A percentile compares a stretch with the other conserved stretches of the same genome.
Conservation (phyloP, 1,140 invertebrate genomes). For the Lordiphosa mommai region DNA sequence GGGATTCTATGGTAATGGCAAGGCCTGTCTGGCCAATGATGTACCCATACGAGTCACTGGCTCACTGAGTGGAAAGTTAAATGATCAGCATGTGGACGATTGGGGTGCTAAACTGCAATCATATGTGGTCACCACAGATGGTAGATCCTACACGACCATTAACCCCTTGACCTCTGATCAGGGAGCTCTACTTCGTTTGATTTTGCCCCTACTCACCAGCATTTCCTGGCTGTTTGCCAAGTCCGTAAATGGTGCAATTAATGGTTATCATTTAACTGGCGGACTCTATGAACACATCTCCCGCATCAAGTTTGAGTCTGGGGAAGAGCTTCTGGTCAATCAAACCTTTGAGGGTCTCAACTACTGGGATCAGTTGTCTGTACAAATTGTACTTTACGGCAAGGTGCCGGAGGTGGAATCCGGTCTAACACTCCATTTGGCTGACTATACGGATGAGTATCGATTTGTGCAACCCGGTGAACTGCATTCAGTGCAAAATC, state of each 20-base stretch:
- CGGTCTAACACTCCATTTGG: conserved; percentile 85
- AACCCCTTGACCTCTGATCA: conserved; percentile 87
- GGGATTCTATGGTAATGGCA: conserved; percentile 94
- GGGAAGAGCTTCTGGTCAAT: conserved; percentile 86
- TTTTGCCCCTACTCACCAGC: conserved; percentile 85
- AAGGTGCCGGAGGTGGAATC: conserved; percentile 85
- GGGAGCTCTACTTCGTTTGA: conserved; percentile 89
- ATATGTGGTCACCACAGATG: conserved; percentile 94
- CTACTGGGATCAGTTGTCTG: conserved; percentile 91
- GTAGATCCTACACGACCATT: conserved; percentile 93
- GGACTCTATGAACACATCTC: conserved; percentile 91
- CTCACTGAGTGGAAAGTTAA: conserved; percentile 89
- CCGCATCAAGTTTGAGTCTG: conserved; percentile 87
- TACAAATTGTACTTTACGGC: conserved; percentile 89
- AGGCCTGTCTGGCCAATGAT: conserved; percentile 90
- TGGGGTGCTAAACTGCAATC: conserved; percentile 91
- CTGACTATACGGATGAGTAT: conserved; percentile 92
- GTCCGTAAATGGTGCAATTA: conserved; percentile 85
- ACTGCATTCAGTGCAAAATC: conserved; percentile 39
- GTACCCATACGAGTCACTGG: conserved; percentile 92
- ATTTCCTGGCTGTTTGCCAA: conserved; percentile 96
- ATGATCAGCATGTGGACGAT: conserved; percentile 85
- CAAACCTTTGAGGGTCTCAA: conserved; percentile 93
- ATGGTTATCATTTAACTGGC: conserved; percentile 92
- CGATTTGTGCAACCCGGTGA: conserved; percentile 84